Evolutionary conservation across 2,797 vertebrate species (phyloP), one percentile per base, ranked within the genome.

Genomic region (Cirrhinus molitorella): DNA sequence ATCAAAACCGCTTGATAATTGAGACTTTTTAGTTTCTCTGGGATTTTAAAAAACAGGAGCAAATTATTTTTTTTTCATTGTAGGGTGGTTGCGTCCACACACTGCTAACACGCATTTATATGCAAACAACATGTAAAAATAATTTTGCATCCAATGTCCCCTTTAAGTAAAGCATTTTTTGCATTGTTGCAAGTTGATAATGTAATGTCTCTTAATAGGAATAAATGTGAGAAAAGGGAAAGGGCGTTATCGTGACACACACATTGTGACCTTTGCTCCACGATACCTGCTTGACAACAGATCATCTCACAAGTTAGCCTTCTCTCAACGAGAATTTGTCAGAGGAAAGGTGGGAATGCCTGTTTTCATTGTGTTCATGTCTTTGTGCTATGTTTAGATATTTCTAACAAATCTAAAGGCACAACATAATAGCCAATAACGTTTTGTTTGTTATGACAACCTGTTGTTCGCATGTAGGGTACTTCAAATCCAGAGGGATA

Each of bases 171-270:
- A 43, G 40, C 40, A 43, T 43, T 9, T 43, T 43, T 43, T 43
- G 40, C 40, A 11, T 43, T 43, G 40, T 9, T 74, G 31, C 49
- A 37, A 37, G 3, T 34, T 37, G 19, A 80, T 66, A 28, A 66
- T 21, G 1, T 28, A 16, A n/a, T 77, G 31, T 85, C n/a, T 89
- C 51, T 45, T 83, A 75, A 13, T 89, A 99, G 98, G 98, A 63
- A 99, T 99, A 85, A 97, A 96, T 84, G 96, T 99, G 75, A 95
- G 96, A 70, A 99, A 99, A 91, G 98, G 98, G 71, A 96, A 97
- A 91, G 97, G 98, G 16, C 96, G 97, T 74, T 99, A 99, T 74
- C 95, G 94, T 71, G 97, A 99, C 85, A 98, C 97, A 0, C 97
- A 97, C 87, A 97, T 99, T 70, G 98, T 99, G 87, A 98, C 96